phyloP scores from a whole-genome alignment of 1,140 invertebrate genomes.

The Antheraea mylitta region DNA sequence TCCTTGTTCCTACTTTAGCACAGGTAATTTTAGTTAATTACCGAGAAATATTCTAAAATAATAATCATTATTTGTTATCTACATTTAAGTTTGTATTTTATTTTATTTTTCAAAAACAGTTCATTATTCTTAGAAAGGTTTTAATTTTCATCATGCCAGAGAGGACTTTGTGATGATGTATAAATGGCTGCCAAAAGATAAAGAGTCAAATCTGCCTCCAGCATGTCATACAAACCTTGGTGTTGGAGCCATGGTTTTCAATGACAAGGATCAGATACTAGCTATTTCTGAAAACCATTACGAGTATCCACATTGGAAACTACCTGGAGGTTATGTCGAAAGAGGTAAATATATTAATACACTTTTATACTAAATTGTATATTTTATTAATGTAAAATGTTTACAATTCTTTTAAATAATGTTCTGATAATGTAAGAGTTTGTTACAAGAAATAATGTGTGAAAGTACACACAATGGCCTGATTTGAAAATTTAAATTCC shows the following conservation, averaged over 20 bases:
- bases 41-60: background rate
- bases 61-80: background rate
- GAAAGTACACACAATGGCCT: no score
- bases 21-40: slow-evolving; percentile 76
- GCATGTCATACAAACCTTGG: slow-evolving; percentile 93
- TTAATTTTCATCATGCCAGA: slow-evolving; percentile 93
- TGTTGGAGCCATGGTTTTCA: slow-evolving; percentile 92
- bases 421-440: no score
- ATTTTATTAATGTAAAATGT: no score
- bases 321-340: slow-evolving; percentile 93
- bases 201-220: slow-evolving; percentile 84
- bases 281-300: slow-evolving; percentile 89
- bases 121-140: slow-evolving; percentile 84
- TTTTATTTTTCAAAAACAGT: slow-evolving; percentile 15
- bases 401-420: no score
- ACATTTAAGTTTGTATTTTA: background rate
- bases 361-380: no score
- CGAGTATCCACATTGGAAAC: slow-evolving; percentile 87
- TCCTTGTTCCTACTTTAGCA: slow-evolving; percentile 87
- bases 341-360: no score
- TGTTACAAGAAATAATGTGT: no score
- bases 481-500: no score
- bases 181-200: slow-evolving; percentile 86
- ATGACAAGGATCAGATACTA: slow-evolving; percentile 86
- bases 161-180: slow-evolving; percentile 89